Base-by-base conservation (phyloP, 2,888 invertebrate species). In the Lasioglossum zephyrum region DNA sequence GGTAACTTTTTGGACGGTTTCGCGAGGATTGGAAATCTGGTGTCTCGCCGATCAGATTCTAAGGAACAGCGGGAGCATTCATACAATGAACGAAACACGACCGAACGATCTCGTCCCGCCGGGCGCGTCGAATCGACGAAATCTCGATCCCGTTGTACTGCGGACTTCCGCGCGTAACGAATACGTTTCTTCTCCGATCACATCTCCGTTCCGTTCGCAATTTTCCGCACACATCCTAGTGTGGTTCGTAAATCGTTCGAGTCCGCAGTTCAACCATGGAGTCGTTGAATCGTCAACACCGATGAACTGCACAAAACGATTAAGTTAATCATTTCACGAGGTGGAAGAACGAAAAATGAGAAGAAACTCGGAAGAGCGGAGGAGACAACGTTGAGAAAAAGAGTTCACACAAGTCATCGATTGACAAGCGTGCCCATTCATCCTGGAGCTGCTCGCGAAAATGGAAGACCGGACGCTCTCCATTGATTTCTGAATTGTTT, bases 301-400 rank as follows among this genome's bases (percentile, higher is more conserved):
- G 69, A 73, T 41, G 60, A 85, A 79, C 72, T 78, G 86, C 86
- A 85, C 86, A 86, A 86, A 39, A 76, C 73, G 85, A 85, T 76
- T 85, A 78, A 81, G 81, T 78, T 85, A 78, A 76, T 76, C 66
- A 41, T 53, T 53, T 81, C 36, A 77, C 26, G 5, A 47, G 47
- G 49, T 57, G 9, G 11, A 72, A 41, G 57, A 53, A 76, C 31
- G 47, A 44, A 4, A n/a, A 22, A n/a, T 4, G 47, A 47, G 63
- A 63, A 31, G 41, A 31, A 49, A 36, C 16, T 22, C 18, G 44
- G 26, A 22, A 75, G 6, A 26, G 26, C 26, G 36, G 11, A 44
- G 60, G 39, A 22, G 22, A 8, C 44, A 36, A 80, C 18, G 70
- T 36, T 73, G 57, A 18, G 36, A 31, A 75, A 75, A 36, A n/a